These are phyloP conservation scores for Perca fluviatilis DNA, from an alignment of 2,113 vertebrate species.

Conservation along the genomic window DNA sequence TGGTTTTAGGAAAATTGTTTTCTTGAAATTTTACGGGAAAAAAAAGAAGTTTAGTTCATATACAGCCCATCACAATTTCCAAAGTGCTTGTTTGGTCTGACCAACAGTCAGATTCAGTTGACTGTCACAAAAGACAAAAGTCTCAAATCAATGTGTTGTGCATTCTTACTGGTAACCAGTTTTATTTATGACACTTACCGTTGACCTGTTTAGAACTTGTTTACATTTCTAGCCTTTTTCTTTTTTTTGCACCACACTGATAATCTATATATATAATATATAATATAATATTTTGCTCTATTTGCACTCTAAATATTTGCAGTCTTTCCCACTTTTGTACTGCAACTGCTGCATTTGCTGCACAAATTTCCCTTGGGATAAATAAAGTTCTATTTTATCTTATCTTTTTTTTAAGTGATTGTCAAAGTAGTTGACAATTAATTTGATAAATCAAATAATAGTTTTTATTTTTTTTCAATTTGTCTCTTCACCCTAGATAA, in stretches of 20 bases:
- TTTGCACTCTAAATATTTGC: not conserved
- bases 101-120: too few species aligned
- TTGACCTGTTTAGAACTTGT: not conserved
- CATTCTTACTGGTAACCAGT: not conserved
- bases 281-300: not conserved
- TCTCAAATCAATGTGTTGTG: not conserved
- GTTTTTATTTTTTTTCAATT: not conserved
- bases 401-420: not conserved
- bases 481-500: not conserved
- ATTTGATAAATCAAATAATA: not conserved
- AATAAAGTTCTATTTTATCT: too few species aligned
- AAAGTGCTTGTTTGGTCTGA: not conserved
- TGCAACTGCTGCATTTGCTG: not conserved
- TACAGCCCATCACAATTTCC: not conserved
- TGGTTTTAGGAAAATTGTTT: too few species aligned
- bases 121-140: not conserved
- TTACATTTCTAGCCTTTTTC: not conserved
- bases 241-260: not conserved
- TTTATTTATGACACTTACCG: not conserved
- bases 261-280: too few species aligned
- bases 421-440: not conserved
- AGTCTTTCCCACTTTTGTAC: not conserved
- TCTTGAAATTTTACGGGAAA: not conserved
- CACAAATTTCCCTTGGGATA: not conserved
- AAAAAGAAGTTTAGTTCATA: not conserved